A percentile compares a stretch with the other conserved stretches of the same genome.
These are phyloP conservation scores for Dicrurus megarhynchus DNA, from an alignment of 2,113 vertebrate species.

Conservation along the genomic window DNA sequence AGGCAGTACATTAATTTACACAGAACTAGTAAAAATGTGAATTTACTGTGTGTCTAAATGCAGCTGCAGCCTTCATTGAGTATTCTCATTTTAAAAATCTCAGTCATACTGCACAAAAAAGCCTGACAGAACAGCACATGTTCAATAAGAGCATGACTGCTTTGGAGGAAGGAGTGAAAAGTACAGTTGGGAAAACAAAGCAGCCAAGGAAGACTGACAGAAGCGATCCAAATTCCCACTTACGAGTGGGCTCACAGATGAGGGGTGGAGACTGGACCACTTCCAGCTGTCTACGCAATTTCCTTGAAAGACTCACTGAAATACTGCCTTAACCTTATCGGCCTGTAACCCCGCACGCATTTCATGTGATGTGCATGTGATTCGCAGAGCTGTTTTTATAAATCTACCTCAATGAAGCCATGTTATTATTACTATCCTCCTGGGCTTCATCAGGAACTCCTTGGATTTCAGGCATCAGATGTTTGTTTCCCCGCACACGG, in stretches of 20 bases:
- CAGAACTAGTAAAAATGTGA: neutral
- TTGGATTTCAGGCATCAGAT: fast-evolving
- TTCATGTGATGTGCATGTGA: fast-evolving
- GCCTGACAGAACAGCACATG: neutral
- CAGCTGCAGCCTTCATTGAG: neutral
- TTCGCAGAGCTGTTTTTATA: neutral
- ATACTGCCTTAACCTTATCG: no score
- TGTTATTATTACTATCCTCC: fast-evolving
- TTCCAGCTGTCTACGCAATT: neutral
- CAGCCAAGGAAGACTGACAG: neutral
- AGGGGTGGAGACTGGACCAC: fast-evolving
- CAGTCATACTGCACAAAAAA: neutral
- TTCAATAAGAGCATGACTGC: fast-evolving
- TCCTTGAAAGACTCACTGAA: neutral
- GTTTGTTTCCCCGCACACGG: fast-evolving
- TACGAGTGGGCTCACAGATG: fast-evolving
- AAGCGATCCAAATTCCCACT: neutral
- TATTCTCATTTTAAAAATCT: neutral
- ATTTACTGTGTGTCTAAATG: neutral
- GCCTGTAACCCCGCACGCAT: fast-evolving
- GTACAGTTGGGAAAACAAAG: neutral
- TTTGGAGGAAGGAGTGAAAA: neutral
- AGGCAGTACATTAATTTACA: neutral
- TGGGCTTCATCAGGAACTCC: fast-evolving
- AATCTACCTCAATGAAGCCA: neutral